Base-by-base conservation (phyloP, 92 coral and sea anemone species). In the Pocillopora meandrina region DNA sequence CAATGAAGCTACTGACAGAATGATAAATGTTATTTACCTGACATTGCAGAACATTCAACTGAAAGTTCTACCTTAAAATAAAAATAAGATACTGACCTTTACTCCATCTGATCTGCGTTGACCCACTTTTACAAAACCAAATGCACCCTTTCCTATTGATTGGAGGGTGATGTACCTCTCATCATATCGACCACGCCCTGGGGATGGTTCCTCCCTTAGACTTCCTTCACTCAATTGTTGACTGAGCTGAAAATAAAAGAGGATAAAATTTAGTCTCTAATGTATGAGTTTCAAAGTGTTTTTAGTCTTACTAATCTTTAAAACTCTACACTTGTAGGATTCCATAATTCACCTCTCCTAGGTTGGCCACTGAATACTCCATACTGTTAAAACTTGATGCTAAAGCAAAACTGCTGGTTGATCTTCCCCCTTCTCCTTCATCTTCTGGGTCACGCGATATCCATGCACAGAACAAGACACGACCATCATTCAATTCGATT, bases 401-500 rank as follows among this genome's bases (percentile, higher is more conserved):
- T 42, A 96, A 88, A 15, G 89, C 87, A 81, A 77, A 86, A 66
- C 90, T 90, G 72, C 74, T 85, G 7, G 87, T 91, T 0, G 90
- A 80, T 36, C 87, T 85, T 8, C 90, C 92, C 9, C 95, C 93
- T 26, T 94, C 98, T 18, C 94, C 92, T 70, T 92, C 96, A 67
- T 96, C 98, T 68, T 94, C 98, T n/a, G 98, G 98, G 86, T 96
- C 98, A 64, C 96, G 98, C 26, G 98, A 92, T 78, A 96, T 90
- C 98, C 98, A 96, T 36, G 94, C 89, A 71, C 98, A 96, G 76
- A 75, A 96, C 58, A 96, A 82, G 75, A 90, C 90, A 36, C 93
- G 98, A 0, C 98, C 98, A 81, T 92, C 94, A 72, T 88, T 89
- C 59, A 96, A 91, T 81, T 94, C 98, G 12, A 96, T 93, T 77